Evolutionary conservation across 2,797 vertebrate species (phyloP), one percentile per base, ranked within the genome.

Genomic region (Dicrostonyx torquatus): DNA sequence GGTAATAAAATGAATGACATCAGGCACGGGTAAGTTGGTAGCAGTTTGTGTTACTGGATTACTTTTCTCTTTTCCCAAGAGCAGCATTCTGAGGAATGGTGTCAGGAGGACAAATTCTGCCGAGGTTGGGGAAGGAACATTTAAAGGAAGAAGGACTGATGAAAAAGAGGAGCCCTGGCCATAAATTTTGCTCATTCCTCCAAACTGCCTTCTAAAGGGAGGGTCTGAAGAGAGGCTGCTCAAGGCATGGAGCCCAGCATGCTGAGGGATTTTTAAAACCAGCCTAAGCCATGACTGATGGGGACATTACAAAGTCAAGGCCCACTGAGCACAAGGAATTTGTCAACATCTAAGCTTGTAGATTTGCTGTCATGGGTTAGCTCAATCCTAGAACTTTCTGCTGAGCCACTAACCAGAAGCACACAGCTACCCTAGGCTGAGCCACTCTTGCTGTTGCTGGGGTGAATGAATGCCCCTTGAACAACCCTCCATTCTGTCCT

Each of bases 311-410:
- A 90, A 75, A 87, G 80, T 48, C 24, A 87, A 91, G 29, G 62
- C 43, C 79, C 62, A 43, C 1, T 43, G 20, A 78, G 70, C 64
- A 85, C 22, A 62, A 95, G 58, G 66, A 91, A 93, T 87, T 89
- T 66, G 87, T 72, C 91, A 95, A 53, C 45, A 34, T 93, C 60
- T 43, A 73, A 86, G 43, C 87, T 70, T 78, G 29, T 86, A 22
- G 64, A 55, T 95, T 82, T 40, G 40, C 45, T 87, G 84, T 93
- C 85, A 95, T 72, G 89, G 43, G 62, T 96, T 83, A 93, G 85
- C 43, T 0, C 18, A 60, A 55, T 80, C 22, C 45, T 43, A 85
- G 29, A 72, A 62, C 72, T 83, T 55, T 37, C 34, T 26, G 43
- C 78, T 92, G 92, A 92, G 37, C 17, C 72, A 75, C 37, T 79